A percentile compares a stretch with the other conserved stretches of the same genome.
These are phyloP conservation scores for Lycophotia porphyrea DNA, from an alignment of 2,888 invertebrate genomes.

Conservation along the genomic window DNA sequence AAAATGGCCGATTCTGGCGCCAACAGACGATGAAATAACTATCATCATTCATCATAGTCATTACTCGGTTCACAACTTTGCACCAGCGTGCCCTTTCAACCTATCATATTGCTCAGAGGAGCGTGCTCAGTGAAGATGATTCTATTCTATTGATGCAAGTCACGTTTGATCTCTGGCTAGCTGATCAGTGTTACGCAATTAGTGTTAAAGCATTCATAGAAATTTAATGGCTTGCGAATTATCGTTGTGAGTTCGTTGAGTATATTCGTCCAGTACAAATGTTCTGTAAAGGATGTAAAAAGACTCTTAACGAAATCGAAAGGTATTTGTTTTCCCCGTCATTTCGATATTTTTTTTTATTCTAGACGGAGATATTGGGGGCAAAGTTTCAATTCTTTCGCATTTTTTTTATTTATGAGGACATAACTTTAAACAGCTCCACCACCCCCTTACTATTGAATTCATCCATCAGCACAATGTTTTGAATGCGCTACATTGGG, in stretches of 20 bases:
- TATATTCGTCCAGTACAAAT: no score
- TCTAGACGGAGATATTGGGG: no score
- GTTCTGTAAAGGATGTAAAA: no score
- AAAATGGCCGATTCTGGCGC: conserved; percentile 26
- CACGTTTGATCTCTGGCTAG: conserved; percentile 32
- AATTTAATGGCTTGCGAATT: not conserved
- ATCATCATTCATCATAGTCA: conserved; percentile 49
- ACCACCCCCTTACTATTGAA: no score
- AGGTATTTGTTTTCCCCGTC: no score
- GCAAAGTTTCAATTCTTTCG: no score
- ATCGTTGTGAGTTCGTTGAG: not conserved
- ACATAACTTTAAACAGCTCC: no score
- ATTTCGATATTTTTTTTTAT: no score
- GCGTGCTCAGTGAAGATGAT: conserved; percentile 30
- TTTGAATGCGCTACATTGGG: no score
- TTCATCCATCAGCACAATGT: no score
- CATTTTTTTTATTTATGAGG: no score
- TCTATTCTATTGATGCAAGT: conserved; percentile 46
- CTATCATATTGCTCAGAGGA: conserved; percentile 13
- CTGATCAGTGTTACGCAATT: conserved; percentile 39
- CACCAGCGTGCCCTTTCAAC: conserved; percentile 53
- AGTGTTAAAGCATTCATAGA: conserved; percentile 16
- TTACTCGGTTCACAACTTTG: conserved; percentile 54
- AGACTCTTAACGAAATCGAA: no score
- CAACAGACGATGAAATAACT: conserved; percentile 24